Base-by-base conservation (phyloP, 2,888 invertebrate species). In the Noctua fimbriata region DNA sequence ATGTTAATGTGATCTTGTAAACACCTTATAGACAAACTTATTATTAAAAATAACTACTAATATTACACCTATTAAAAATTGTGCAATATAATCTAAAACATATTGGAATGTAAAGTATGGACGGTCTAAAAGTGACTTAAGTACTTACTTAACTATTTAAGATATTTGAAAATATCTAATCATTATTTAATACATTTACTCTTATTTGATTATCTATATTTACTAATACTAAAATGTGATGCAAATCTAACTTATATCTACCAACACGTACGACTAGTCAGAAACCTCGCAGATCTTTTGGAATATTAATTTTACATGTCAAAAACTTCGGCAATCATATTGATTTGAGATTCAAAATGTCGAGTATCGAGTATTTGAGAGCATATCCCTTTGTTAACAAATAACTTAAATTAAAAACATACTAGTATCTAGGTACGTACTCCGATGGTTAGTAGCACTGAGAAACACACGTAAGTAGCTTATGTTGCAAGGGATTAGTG, bases 71-170 rank as follows among this genome's bases (percentile, higher is more conserved):
- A 58, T 32, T 41, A 55, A 55, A 72, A 65, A 65, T 75, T 47
- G 60, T 77, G 63, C 28, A 82, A 21, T 72, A 63, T 65, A 6
- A 16, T 28, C 44, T 77, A 81, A 80, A 82, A 44, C 66, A 78
- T 91, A 93, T 47, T 94, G 95, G 95, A 95, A 95, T 95, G 95
- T 94, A 85, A 89, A 81, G 95, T 95, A 96, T 95, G 95, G 95
- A 95, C 92, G 92, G 90, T 85, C 82, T 83, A 60, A 67, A 84
- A 72, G 32, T 52, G 58, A 81, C 66, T 81, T 58, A 77, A 14
- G 16, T 52, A 60, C 2, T 21, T 41, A 74, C 12, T 2, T 67
- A 78, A 66, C 63, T 16, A 36, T 47, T 36, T 67, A n/a, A 79
- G 5, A 21, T 70, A 28, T n/a, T 16, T 75, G 9, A 55, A 44